Evolutionary conservation across 2,797 vertebrate genomes (phyloP).

Genomic region (Gadopsis marmoratus): DNA sequence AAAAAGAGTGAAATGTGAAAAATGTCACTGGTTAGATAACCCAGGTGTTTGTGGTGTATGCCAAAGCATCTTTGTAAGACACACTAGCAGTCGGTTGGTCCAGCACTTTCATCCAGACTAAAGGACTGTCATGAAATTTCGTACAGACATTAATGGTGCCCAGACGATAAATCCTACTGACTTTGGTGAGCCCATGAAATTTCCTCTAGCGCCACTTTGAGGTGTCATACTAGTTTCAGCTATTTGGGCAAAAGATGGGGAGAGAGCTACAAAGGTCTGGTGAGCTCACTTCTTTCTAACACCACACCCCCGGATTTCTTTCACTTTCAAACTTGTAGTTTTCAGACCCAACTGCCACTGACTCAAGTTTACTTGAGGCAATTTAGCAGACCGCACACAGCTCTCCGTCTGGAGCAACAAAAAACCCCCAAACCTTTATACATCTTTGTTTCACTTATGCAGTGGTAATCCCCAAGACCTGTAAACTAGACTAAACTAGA

Average conservation of each 20-base stretch:
- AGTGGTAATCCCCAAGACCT: not conserved
- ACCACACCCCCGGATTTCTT: not conserved
- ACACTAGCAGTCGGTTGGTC: not conserved
- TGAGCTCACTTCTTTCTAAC: not conserved
- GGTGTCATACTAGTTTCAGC: not conserved
- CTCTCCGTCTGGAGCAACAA: not conserved
- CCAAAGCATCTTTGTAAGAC: not conserved
- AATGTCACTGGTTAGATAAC: not conserved
- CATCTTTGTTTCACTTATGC: not conserved
- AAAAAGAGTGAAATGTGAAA: not conserved
- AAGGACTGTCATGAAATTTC: not conserved
- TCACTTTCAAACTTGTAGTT: not conserved
- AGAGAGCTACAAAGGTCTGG: not conserved
- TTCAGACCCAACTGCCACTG: not conserved
- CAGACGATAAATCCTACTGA: not conserved
- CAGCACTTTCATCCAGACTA: not conserved
- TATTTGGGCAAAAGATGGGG: too few species aligned
- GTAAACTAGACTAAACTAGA: not conserved
- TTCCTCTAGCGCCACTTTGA: not conserved
- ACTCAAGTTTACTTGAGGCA: conserved; percentile 4
- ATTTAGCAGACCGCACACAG: conserved; percentile 9
- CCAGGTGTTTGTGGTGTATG: not conserved
- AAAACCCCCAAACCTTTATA: not conserved
- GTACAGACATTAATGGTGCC: not conserved
- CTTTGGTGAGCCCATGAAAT: not conserved